Conservation (phyloP, 2,888 invertebrate species). For the Aphidius colemani region DNA sequence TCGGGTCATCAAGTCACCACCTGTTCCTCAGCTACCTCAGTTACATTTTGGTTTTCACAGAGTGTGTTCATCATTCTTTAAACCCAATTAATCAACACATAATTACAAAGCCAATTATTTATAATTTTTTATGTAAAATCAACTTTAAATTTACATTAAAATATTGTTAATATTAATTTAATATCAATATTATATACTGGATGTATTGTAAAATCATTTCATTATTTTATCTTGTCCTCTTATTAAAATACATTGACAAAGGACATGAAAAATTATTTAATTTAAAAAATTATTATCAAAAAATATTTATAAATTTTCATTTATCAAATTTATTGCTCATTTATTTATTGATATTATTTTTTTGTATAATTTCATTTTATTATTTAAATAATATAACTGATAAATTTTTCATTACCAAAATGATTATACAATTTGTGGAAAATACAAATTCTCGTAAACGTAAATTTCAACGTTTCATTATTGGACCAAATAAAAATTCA, state of each 20-base stretch:
- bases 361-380: not conserved
- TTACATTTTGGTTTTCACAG: too few species aligned
- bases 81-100: too few species aligned
- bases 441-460: slow-evolving; percentile 43
- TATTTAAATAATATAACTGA: slow-evolving; percentile 9
- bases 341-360: not conserved
- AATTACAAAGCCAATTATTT: not conserved
- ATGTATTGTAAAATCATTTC: too few species aligned
- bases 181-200: too few species aligned
- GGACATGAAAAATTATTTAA: slow-evolving; percentile 1
- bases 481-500: slow-evolving; percentile 53
- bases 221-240: not conserved
- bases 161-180: too few species aligned
- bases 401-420: slow-evolving; percentile 41
- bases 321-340: not conserved
- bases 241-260: slow-evolving; percentile 10
- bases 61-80: too few species aligned
- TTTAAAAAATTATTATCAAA: not conserved
- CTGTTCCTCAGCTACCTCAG: too few species aligned
- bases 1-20: too few species aligned
- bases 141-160: not conserved
- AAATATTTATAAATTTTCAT: not conserved
- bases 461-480: slow-evolving; percentile 49
- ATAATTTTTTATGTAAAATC: not conserved
- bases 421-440: slow-evolving; percentile 12